Evolutionary conservation across 2,888 invertebrate genomes (phyloP), one percentile per base, ranked within the genome.

Genomic region (Cheilosia variabilis): DNA sequence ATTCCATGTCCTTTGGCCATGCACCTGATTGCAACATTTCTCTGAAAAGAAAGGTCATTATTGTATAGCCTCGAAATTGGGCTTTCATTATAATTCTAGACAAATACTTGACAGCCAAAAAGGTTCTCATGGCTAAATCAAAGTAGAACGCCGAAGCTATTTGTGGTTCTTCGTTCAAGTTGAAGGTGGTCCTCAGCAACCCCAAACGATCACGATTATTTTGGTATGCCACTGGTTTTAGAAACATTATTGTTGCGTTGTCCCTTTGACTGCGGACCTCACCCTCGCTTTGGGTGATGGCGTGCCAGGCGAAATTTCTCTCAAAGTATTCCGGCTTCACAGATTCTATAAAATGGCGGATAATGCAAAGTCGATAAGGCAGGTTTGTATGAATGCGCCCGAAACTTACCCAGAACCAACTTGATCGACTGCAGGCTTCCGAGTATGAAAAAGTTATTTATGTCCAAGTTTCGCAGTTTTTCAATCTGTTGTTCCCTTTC

Each of bases 371-470:
- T 47, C n/a, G 34, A 60, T 10, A 34, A n/a, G 19, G 17, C n/a
- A 7, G 34, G 17, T 17, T 45, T 1, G 15, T 22, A 15, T n/a
- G 50, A 6, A n/a, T 2, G 13, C 4, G 0, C 3, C 15, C 3
- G 1, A 6, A 24, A 52, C 73, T 94, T 94, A 89, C 95, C 95
- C 55, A 97, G 91, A 27, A 95, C 95, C 77, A 93, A 93, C 88
- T 95, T 95, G 68, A 97, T 95, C 6, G 96, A 96, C 60, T 93
- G 93, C 60, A 95, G 92, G 89, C 94, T 95, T 3, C 96, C 97
- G 63, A 98, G 93, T 10, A 98, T 93, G 91, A 98, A 98, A 90
- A 96, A 97, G 90, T 98, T 97, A 27, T 97, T 96, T 52, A 98
- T 96, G 89, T 98, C 97, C 88, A 98, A 92, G 89, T 96, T 95